These are phyloP conservation scores for Astreopora myriophthalma DNA, from an alignment of 64 coral and sea anemone genomes.

Conservation along the genomic window DNA sequence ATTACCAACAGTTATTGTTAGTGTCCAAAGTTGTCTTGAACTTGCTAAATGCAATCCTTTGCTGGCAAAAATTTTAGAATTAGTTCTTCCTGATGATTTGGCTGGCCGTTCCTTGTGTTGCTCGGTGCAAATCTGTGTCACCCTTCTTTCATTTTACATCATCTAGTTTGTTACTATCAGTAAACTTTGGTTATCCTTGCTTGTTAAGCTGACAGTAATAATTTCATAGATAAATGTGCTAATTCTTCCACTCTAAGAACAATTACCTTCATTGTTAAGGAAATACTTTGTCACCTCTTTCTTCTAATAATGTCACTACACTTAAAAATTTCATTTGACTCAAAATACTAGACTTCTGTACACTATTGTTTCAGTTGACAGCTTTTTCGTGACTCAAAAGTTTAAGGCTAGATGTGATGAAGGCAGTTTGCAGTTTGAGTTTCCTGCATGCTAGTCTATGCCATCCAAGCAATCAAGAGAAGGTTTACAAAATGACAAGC, in stretches of 20 bases:
- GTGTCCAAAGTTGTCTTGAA: slow-evolving; percentile 48
- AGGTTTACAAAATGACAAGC: slow-evolving; percentile 48
- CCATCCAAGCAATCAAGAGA: slow-evolving; percentile 59
- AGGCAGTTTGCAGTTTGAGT: neutral
- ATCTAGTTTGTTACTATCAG: neutral
- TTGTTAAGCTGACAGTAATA: neutral
- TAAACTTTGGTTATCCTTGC: neutral
- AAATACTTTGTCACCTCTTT: too few relatives aligned
- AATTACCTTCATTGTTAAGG: too few relatives aligned
- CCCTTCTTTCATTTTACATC: neutral
- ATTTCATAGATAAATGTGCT: too few relatives aligned
- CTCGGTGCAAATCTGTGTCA: neutral
- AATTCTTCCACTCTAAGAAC: too few relatives aligned
- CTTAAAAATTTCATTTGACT: too few relatives aligned
- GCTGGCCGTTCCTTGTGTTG: neutral
- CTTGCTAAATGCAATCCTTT: neutral
- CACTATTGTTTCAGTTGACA: neutral
- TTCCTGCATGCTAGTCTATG: slow-evolving; percentile 3
- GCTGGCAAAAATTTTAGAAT: neutral
- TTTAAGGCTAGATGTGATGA: neutral
- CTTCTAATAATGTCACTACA: too few relatives aligned
- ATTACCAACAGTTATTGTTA: neutral
- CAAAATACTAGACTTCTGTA: neutral
- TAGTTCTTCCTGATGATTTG: neutral
- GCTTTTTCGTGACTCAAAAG: neutral